Conservation (phyloP, 2,113 vertebrate genomes). For the Haplotaxodon microlepis region DNA sequence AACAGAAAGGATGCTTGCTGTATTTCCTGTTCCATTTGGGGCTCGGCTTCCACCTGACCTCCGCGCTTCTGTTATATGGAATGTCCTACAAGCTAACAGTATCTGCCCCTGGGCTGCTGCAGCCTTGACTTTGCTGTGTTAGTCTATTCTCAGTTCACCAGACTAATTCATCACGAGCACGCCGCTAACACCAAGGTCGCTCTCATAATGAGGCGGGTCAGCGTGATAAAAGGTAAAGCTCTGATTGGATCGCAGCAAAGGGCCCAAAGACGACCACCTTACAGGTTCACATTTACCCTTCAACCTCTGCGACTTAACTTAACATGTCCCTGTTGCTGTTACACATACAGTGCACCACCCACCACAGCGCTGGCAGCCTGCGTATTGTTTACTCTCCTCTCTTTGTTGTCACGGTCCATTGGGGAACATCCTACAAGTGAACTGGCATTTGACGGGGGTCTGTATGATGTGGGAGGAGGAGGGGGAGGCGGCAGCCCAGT, state of each 20-base stretch:
- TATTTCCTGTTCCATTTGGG: neutral
- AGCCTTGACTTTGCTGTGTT: slow-evolving; percentile 43
- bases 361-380: slow-evolving; percentile 2
- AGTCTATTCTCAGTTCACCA: slow-evolving; percentile 15
- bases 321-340: slow-evolving; percentile 6
- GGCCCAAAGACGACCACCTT: slow-evolving; percentile 2
- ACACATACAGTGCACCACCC: neutral
- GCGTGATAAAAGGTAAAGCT: slow-evolving; percentile 36
- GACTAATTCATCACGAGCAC: slow-evolving; percentile 54
- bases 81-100: neutral
- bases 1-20: neutral
- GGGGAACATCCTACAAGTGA: slow-evolving; percentile 58
- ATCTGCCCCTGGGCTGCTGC: neutral
- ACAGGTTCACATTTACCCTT: neutral
- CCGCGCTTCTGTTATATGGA: neutral
- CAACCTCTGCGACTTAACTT: slow-evolving; percentile 18
- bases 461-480: slow-evolving; percentile 34
- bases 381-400: slow-evolving; percentile 40
- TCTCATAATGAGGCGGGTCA: slow-evolving; percentile 51
- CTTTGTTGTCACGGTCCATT: slow-evolving; percentile 41
- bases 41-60: neutral
- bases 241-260: slow-evolving; percentile 34
- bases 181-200: slow-evolving; percentile 37
- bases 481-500: neutral
- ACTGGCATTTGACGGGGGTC: slow-evolving; percentile 53